Evolutionary conservation across 1,140 invertebrate species (phyloP).

Genomic region (Temnothorax curvispinosus): DNA sequence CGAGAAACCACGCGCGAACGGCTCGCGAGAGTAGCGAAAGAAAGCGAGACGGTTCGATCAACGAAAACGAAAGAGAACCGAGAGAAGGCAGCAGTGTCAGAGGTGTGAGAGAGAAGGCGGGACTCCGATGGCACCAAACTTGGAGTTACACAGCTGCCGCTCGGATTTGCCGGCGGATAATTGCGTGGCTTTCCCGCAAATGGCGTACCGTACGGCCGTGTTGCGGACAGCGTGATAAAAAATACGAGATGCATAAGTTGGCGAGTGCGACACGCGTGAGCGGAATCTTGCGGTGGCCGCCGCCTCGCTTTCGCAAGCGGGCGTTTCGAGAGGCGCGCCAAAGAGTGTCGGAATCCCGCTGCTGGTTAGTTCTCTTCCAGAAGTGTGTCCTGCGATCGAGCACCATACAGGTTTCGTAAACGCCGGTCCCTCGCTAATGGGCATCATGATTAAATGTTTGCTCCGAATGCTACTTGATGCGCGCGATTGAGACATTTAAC

Average conservation of each 20-base stretch:
- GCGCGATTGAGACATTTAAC: conserved; percentile 4
- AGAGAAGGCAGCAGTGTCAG: too few species aligned
- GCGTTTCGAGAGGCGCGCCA: conserved; percentile 15
- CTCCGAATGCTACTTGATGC: conserved; percentile 14
- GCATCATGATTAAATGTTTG: neutral
- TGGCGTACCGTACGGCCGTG: conserved; percentile 74
- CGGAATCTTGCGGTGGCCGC: conserved; percentile 73
- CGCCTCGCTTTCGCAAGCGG: conserved; percentile 56
- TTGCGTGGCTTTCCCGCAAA: conserved; percentile 84
- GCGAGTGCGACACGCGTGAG: conserved; percentile 69
- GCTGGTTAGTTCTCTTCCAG: neutral
- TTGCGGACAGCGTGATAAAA: conserved; percentile 55
- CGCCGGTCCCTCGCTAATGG: neutral
- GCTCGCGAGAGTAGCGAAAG: conserved; percentile 22
- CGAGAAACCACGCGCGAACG: conserved; percentile 58
- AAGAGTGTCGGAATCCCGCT: neutral
- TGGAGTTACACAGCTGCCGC: conserved; percentile 80
- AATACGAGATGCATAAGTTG: conserved; percentile 75
- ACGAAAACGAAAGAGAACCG: conserved; percentile 29
- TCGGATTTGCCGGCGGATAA: conserved; percentile 84
- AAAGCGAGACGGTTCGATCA: neutral
- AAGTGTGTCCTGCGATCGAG: conserved; percentile 1
- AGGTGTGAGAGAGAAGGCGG: neutral
- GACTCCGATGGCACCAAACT: conserved; percentile 74
- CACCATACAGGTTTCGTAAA: conserved; percentile 15